These are phyloP conservation scores for Drosophila vallismaia DNA, from an alignment of 2,888 invertebrate species.

Conservation along the genomic window DNA sequence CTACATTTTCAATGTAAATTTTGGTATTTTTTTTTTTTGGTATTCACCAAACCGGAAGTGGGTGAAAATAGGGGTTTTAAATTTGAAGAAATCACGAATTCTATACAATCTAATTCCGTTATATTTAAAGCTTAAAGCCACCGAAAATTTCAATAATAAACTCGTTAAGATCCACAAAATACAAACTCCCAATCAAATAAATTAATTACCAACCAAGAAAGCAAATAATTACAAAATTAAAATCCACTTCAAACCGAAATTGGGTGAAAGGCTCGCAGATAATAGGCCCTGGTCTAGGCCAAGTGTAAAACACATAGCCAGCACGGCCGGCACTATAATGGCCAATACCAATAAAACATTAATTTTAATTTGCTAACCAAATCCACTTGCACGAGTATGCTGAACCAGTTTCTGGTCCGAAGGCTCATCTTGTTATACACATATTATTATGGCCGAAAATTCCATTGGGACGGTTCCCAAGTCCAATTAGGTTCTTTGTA, in stretches of 20 bases:
- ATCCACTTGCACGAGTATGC: slow-evolving; percentile 5
- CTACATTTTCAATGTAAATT: too few species aligned
- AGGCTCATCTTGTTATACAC: slow-evolving; percentile 20
- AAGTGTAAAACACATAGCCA: background rate
- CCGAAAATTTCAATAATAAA: too few species aligned
- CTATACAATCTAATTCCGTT: too few species aligned
- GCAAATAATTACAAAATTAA: background rate
- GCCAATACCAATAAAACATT: slow-evolving; percentile 6
- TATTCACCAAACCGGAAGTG: too few species aligned
- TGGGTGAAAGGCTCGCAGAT: background rate
- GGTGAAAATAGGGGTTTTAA: too few species aligned
- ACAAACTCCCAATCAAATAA: background rate
- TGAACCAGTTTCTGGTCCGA: slow-evolving; percentile 1
- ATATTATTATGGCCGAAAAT: slow-evolving; percentile 9
- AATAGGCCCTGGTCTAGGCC: background rate
- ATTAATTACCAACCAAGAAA: background rate
- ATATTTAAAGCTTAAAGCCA: too few species aligned
- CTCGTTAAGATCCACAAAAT: background rate
- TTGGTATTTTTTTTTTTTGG: too few species aligned
- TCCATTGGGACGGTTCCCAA: slow-evolving; percentile 2
- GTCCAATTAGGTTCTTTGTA: slow-evolving; percentile 15
- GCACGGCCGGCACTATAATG: background rate
- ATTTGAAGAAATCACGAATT: too few species aligned
- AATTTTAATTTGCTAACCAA: slow-evolving; percentile 14
- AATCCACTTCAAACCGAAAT: background rate